Evolutionary conservation across 2,113 vertebrate species (phyloP).

Genomic region (Collichthys lucidus): DNA sequence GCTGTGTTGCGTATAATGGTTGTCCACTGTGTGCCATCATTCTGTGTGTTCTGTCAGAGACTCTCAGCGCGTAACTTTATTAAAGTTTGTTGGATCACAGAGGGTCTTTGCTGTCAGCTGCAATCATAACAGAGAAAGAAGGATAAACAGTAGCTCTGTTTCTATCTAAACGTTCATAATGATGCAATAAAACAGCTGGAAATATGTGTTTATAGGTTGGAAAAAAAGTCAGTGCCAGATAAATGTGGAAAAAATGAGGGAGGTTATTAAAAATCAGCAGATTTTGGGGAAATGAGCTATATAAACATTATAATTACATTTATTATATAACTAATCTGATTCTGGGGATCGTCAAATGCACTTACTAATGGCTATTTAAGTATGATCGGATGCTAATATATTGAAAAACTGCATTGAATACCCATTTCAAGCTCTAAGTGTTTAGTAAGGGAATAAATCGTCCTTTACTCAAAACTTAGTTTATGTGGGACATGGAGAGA

Average conservation of each 20-base stretch:
- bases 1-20: slow-evolving; percentile 48
- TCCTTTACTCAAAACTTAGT: neutral
- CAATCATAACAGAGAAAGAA: neutral
- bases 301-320: too few relatives aligned
- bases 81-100: slow-evolving; percentile 28
- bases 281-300: neutral
- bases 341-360: neutral
- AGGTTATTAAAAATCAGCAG: neutral
- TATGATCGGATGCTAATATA: neutral
- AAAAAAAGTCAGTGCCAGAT: neutral
- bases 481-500: neutral
- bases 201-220: neutral
- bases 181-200: neutral
- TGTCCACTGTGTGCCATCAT: slow-evolving; percentile 4
- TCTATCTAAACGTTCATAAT: neutral
- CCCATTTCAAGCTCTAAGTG: neutral
- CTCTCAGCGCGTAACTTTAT: slow-evolving; percentile 60
- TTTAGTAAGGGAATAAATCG: neutral
- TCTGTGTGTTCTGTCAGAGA: slow-evolving; percentile 17
- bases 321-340: too few relatives aligned
- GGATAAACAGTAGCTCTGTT: neutral
- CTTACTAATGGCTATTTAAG: neutral
- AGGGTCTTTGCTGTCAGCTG: neutral
- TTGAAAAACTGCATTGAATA: neutral
- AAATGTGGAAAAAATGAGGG: neutral